phyloP scores from a whole-genome alignment of 2,113 vertebrate genomes.

The Apteryx mantelli region DNA sequence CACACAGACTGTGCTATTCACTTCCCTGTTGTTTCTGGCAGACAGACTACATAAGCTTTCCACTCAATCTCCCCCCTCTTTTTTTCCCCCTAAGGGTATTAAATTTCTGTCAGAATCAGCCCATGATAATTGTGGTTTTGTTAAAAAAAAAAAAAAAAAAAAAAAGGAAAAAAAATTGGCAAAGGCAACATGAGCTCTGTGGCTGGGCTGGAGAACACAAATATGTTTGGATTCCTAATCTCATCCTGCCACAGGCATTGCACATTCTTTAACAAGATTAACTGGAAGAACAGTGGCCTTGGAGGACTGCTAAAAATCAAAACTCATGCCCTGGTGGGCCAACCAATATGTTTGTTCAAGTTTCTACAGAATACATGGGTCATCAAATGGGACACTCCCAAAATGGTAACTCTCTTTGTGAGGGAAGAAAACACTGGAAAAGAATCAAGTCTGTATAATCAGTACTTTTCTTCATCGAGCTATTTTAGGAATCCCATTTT shows the following conservation, averaged over 20 bases:
- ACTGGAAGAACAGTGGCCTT: constrained; percentile 16
- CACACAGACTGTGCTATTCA: constrained; percentile 48
- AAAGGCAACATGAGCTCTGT: constrained; percentile 19
- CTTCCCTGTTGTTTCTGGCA: constrained; percentile 4
- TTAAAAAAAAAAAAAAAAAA: constrained; percentile 62
- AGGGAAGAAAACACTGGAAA: not conserved
- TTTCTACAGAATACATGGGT: not conserved
- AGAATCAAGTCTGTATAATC: not conserved
- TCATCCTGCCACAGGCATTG: constrained; percentile 10
- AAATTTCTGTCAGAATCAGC: constrained; percentile 45
- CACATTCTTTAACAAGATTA: constrained; percentile 51
- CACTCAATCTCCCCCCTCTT: not conserved
- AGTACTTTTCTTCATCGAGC: not conserved
- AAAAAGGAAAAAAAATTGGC: constrained; percentile 9
- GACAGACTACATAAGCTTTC: not conserved
- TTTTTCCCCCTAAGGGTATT: constrained; percentile 37
- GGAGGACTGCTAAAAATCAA: constrained; percentile 16
- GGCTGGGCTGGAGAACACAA: constrained; percentile 52
- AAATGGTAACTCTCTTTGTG: not conserved
- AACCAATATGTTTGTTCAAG: not conserved
- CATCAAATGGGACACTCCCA: not conserved
- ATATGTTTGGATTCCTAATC: constrained; percentile 61
- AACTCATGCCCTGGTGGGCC: not conserved
- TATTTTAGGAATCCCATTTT: not conserved
- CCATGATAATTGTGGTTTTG: constrained; percentile 60